phyloP scores from a whole-genome alignment of 2,797 vertebrate genomes.

The Neosilurus mollespiculum region DNA sequence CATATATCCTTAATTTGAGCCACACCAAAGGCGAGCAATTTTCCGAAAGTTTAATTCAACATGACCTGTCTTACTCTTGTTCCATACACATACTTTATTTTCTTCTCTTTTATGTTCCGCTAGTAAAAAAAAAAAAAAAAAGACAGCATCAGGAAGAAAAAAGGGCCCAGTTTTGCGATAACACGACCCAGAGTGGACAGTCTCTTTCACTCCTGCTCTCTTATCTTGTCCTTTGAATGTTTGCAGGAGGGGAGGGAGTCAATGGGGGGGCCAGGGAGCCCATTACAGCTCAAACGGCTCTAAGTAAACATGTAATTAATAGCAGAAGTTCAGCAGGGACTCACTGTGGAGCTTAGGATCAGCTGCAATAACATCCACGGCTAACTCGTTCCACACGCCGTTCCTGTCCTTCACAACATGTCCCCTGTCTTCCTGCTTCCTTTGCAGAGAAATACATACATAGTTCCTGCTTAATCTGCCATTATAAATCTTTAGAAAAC shows the following conservation, averaged over 20 bases:
- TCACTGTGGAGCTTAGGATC: conserved; percentile 61
- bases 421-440: conserved; percentile 71
- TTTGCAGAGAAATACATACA: conserved; percentile 58
- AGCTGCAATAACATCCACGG: conserved; percentile 73
- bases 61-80: not conserved
- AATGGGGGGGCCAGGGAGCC: conserved; percentile 25
- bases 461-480: conserved; percentile 51
- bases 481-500: conserved; percentile 10
- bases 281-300: conserved; percentile 37
- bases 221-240: conserved; percentile 56
- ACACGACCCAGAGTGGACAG: conserved; percentile 37
- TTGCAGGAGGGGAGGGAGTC: conserved; percentile 21
- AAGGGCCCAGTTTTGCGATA: conserved; percentile 23
- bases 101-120: conserved; percentile 20
- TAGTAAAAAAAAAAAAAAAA: conserved; percentile 39
- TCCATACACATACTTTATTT: not conserved
- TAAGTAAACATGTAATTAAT: conserved; percentile 60
- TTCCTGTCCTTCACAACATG: conserved; percentile 62
- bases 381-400: conserved; percentile 71
- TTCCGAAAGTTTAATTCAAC: conserved; percentile 7
- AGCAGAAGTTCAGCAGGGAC: conserved; percentile 45
- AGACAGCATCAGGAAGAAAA: conserved; percentile 24
- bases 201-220: conserved; percentile 22
- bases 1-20: not conserved
- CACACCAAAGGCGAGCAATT: not conserved